Evolutionary conservation across 2,797 vertebrate species (phyloP).

Genomic region (Atherinosoma microstoma): DNA sequence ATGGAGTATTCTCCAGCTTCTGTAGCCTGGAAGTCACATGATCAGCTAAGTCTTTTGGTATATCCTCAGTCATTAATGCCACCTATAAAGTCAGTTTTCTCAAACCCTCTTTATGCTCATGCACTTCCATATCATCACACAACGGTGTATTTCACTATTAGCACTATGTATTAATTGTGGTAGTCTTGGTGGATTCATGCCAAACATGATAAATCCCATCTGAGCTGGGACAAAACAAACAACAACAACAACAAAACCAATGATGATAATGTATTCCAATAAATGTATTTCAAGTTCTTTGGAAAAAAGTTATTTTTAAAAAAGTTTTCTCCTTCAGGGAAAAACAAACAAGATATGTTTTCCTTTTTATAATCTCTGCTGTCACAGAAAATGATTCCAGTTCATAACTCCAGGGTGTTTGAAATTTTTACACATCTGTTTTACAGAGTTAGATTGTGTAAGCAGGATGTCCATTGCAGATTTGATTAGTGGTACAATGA

Average conservation of each 20-base stretch:
- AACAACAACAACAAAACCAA: too few species aligned
- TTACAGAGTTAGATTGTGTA: neutral
- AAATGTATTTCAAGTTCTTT: neutral
- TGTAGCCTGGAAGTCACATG: neutral
- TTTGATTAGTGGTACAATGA: too few species aligned
- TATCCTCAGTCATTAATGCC: neutral
- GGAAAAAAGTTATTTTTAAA: neutral
- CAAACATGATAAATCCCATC: neutral
- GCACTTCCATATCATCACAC: neutral
- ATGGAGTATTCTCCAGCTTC: neutral
- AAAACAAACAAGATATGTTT: neutral
- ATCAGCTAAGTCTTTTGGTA: neutral
- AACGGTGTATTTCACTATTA: neutral
- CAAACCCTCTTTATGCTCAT: neutral
- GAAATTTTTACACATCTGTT: neutral
- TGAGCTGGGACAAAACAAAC: neutral
- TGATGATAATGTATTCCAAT: neutral
- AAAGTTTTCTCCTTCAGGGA: too few species aligned
- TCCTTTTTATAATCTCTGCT: neutral
- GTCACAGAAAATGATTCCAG: neutral
- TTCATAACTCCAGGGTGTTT: neutral
- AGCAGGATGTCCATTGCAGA: neutral
- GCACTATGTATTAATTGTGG: neutral
- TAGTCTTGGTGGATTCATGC: neutral
- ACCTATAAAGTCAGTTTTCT: neutral